Conservation (phyloP, 1,140 invertebrate species). For the Epicauta chinensis region DNA sequence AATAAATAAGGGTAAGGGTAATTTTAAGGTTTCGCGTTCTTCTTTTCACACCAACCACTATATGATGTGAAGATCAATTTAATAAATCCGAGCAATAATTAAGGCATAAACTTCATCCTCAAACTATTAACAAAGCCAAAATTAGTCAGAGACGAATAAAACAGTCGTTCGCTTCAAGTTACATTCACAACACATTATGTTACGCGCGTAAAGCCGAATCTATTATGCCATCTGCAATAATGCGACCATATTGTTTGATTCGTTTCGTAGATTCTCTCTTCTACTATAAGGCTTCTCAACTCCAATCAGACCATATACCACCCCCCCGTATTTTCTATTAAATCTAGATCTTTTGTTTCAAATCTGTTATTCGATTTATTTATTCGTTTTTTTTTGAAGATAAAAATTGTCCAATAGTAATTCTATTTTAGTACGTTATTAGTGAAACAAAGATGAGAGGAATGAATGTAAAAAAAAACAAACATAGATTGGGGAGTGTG, state of each 20-base stretch:
- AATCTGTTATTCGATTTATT: neutral
- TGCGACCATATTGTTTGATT: slow-evolving; percentile 19
- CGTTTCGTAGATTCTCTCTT: slow-evolving; percentile 14
- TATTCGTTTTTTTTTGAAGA: too few species aligned
- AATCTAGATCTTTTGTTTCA: slow-evolving; percentile 3
- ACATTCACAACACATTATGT: slow-evolving; percentile 25
- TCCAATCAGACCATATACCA: too few species aligned
- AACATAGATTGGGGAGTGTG: slow-evolving; percentile 20
- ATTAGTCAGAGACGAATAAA: slow-evolving; percentile 33
- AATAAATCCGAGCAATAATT: slow-evolving; percentile 38
- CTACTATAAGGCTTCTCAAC: neutral
- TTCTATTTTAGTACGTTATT: slow-evolving; percentile 28
- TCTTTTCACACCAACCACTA: slow-evolving; percentile 25
- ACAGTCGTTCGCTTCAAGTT: slow-evolving; percentile 22
- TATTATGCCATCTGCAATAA: slow-evolving; percentile 18
- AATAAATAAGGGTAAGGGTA: too few species aligned
- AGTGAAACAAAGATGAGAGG: slow-evolving; percentile 25
- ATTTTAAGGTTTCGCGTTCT: neutral
- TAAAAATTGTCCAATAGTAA: too few species aligned
- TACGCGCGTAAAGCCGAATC: slow-evolving; percentile 18
- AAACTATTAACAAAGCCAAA: slow-evolving; percentile 38
- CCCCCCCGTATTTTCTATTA: too few species aligned
- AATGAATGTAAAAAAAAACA: slow-evolving; percentile 23
- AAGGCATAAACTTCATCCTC: slow-evolving; percentile 35
- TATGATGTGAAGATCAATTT: slow-evolving; percentile 29